Percentiles rank a stretch among this genome's conserved stretches.
phyloP scores from a whole-genome alignment of 2,113 vertebrate species.

The Cochlearius cochlearius region DNA sequence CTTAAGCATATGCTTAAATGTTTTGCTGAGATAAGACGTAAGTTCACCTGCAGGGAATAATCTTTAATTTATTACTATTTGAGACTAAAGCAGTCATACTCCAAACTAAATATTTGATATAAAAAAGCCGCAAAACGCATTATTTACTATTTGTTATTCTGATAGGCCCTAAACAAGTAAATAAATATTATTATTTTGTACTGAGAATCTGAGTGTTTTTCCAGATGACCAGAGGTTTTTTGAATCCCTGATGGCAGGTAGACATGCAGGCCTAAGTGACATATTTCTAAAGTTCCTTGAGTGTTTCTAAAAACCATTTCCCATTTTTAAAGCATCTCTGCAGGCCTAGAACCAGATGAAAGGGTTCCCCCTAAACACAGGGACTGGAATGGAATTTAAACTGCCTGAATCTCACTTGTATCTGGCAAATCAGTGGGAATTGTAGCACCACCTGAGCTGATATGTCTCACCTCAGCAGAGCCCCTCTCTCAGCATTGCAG shows the following conservation, averaged over 20 bases:
- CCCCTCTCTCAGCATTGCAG: not conserved
- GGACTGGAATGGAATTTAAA: not conserved
- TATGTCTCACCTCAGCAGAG: not conserved
- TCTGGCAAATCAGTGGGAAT: not conserved
- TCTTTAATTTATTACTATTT: not conserved
- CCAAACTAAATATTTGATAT: not conserved
- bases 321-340: not conserved
- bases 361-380: not conserved
- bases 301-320: not conserved
- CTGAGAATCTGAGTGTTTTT: not conserved
- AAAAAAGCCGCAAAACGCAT: not conserved
- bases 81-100: not conserved
- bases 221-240: not conserved
- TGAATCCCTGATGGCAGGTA: not conserved
- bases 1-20: not conserved
- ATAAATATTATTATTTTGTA: not conserved
- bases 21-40: not conserved
- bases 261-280: not conserved
- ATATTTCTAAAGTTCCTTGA: not conserved
- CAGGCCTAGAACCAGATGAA: not conserved
- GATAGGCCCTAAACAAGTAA: not conserved
- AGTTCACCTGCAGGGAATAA: not conserved
- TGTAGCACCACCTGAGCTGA: not conserved
- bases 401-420: not conserved
- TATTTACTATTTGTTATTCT: not conserved